Evolutionary conservation across 37 sponge, comb jelly and placozoan species (phyloP).

Genomic region (Oopsacas minuta): DNA sequence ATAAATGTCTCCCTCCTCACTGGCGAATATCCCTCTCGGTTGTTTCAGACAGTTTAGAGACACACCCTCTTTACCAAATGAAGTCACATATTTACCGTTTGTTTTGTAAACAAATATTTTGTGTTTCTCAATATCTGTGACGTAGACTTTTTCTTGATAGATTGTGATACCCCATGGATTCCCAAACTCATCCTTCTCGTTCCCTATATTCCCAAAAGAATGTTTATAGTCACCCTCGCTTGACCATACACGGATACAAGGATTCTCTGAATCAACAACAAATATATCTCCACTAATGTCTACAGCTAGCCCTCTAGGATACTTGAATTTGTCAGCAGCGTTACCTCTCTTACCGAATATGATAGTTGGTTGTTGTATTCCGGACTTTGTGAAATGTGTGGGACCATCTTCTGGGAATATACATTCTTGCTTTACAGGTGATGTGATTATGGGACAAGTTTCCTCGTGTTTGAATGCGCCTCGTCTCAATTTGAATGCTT

Average conservation of each 20-base stretch:
- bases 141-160: not conserved
- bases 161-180: not conserved
- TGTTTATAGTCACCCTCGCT: not conserved
- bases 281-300: conserved; percentile 5
- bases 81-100: not conserved
- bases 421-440: not conserved
- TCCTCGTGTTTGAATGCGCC: not conserved
- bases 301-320: not conserved
- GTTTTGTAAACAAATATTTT: not conserved
- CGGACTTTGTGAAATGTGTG: not conserved
- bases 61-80: not conserved
- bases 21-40: conserved; percentile 2
- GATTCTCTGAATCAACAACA: not conserved
- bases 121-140: not conserved
- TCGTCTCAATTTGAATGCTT: not conserved
- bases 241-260: conserved; percentile 7
- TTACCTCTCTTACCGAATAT: conserved; percentile 6
- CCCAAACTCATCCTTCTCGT: not conserved
- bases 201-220: not conserved
- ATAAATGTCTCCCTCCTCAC: not conserved
- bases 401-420: not conserved
- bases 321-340: not conserved
- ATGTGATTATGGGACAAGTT: not conserved
- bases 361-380: not conserved
- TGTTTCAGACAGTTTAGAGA: not conserved